These are phyloP conservation scores for Xenus cinereus DNA, from an alignment of 2,113 vertebrate genomes.

Conservation along the genomic window DNA sequence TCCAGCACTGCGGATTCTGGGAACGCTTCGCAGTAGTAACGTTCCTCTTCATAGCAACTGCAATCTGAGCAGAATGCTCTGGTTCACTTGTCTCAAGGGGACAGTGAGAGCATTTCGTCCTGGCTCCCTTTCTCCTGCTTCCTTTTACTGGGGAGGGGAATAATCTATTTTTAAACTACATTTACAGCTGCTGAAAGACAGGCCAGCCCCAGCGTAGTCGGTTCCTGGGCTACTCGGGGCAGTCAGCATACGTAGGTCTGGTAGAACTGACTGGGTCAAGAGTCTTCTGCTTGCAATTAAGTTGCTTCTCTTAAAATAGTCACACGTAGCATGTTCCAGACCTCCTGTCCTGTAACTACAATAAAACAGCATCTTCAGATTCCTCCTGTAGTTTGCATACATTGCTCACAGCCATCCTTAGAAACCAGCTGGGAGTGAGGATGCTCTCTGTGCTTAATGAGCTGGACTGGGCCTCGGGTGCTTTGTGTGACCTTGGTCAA, in stretches of 20 bases:
- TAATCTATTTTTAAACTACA: neutral
- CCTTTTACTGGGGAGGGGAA: neutral
- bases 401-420: neutral
- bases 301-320: neutral
- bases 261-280: neutral
- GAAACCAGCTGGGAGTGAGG: neutral
- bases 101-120: neutral
- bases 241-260: neutral
- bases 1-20: slow-evolving; percentile 5
- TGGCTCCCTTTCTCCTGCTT: neutral
- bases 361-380: neutral
- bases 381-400: neutral
- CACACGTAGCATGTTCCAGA: neutral
- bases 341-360: neutral
- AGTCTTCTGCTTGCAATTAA: neutral
- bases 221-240: neutral
- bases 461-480: neutral
- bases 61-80: neutral
- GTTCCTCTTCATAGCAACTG: slow-evolving; percentile 5
- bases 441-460: neutral
- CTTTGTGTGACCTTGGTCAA: neutral
- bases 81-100: neutral
- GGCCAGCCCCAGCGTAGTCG: neutral
- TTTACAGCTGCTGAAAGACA: neutral
- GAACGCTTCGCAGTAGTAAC: neutral